phyloP scores from a whole-genome alignment of 2,888 invertebrate species.

The Leptopilina drosophilae region DNA sequence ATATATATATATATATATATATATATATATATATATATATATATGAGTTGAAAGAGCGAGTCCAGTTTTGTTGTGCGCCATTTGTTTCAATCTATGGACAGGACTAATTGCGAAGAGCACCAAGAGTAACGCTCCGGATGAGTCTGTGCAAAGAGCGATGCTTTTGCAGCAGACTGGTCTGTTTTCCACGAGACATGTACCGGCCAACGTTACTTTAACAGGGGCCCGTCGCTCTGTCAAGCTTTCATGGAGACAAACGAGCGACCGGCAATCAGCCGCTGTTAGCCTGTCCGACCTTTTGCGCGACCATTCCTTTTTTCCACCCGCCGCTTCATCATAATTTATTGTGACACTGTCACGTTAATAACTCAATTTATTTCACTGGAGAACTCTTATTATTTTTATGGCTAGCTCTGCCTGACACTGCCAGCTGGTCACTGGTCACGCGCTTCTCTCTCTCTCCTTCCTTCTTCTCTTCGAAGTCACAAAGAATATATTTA shows the following conservation, averaged over 20 bases:
- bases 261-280: slow-evolving; percentile 76
- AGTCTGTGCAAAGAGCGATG: slow-evolving; percentile 33
- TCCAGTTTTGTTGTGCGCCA: slow-evolving; percentile 65
- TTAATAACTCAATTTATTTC: slow-evolving; percentile 78
- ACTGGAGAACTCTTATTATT: slow-evolving; percentile 71
- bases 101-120: slow-evolving; percentile 70
- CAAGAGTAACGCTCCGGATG: slow-evolving; percentile 54
- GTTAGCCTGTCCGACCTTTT: slow-evolving; percentile 76
- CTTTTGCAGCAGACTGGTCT: slow-evolving; percentile 33
- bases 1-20: too few species aligned
- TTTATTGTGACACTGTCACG: slow-evolving; percentile 76
- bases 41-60: slow-evolving; percentile 22
- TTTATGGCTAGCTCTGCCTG: slow-evolving; percentile 62
- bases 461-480: background rate
- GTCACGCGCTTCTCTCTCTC: slow-evolving; percentile 28
- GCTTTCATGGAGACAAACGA: slow-evolving; percentile 76
- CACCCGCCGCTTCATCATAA: slow-evolving; percentile 75
- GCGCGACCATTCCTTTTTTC: slow-evolving; percentile 71
- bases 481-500: too few species aligned
- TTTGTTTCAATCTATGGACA: slow-evolving; percentile 79
- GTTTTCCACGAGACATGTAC: slow-evolving; percentile 51
- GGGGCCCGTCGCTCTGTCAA: slow-evolving; percentile 72
- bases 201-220: slow-evolving; percentile 50
- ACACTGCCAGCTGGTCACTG: slow-evolving; percentile 54
- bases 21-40: slow-evolving; percentile 15